Evolutionary conservation across 2,113 vertebrate species (phyloP).

Genomic region (Phycodurus eques): DNA sequence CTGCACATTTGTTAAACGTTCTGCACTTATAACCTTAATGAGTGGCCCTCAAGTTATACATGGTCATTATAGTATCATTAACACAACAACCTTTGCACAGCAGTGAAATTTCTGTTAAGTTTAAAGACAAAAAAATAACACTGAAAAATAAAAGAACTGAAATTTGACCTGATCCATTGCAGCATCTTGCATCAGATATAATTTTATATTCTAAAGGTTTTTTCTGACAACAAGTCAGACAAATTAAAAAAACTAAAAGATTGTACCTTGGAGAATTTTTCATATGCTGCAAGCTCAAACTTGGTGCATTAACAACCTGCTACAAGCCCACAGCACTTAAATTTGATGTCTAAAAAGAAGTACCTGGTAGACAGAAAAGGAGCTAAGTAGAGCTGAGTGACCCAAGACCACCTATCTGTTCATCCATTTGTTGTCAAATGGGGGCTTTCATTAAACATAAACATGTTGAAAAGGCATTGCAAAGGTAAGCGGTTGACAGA

Average conservation of each 20-base stretch:
- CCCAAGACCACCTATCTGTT: not conserved
- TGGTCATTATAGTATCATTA: too few relatives aligned
- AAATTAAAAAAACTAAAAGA: not conserved
- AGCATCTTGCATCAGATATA: not conserved
- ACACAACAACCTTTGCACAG: too few relatives aligned
- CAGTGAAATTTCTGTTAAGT: too few relatives aligned
- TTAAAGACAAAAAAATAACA: too few relatives aligned
- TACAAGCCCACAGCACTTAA: not conserved
- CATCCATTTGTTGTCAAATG: conserved; percentile 5
- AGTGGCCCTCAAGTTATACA: too few relatives aligned
- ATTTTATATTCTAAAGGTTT: not conserved
- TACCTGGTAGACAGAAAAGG: not conserved
- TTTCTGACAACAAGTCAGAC: not conserved
- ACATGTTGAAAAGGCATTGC: conserved; percentile 13
- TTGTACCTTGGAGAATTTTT: not conserved
- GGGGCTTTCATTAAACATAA: conserved; percentile 19
- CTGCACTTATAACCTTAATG: too few relatives aligned
- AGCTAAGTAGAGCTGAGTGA: not conserved
- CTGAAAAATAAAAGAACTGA: too few relatives aligned
- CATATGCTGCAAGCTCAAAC: not conserved
- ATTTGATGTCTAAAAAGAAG: not conserved
- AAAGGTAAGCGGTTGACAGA: not conserved
- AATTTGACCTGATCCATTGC: too few relatives aligned
- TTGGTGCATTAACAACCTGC: not conserved
- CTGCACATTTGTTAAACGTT: too few relatives aligned